phyloP scores from a whole-genome alignment of 2,888 invertebrate species.

The Machimus atricapillus region DNA sequence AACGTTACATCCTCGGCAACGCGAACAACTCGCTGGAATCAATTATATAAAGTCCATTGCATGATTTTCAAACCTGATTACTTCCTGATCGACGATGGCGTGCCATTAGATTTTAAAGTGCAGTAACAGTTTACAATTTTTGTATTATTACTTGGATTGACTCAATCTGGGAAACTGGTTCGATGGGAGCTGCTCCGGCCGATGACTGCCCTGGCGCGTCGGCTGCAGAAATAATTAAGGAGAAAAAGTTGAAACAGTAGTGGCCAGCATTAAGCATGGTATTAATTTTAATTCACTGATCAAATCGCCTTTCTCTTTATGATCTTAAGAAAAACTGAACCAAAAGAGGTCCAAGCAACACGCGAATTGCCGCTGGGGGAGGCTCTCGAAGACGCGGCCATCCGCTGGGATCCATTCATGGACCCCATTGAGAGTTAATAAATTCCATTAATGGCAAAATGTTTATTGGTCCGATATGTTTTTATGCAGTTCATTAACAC shows the following conservation, averaged over 20 bases:
- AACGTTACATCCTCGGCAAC: not conserved
- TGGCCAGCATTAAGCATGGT: not conserved
- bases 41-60: conserved; percentile 16
- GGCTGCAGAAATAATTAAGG: not conserved
- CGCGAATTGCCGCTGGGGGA: not conserved
- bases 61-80: conserved; percentile 29
- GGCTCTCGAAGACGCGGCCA: not conserved
- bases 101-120: conserved; percentile 5
- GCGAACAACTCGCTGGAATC: not conserved
- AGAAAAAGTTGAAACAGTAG: conserved; percentile 12
- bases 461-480: not conserved
- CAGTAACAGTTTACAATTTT: not conserved
- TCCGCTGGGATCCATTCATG: not conserved
- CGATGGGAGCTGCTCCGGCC: not conserved
- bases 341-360: not conserved
- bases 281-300: conserved; percentile 6
- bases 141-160: not conserved
- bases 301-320: conserved; percentile 20
- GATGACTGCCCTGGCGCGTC: not conserved
- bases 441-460: not conserved
- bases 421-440: not conserved
- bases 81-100: conserved; percentile 23
- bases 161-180: not conserved
- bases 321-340: not conserved
- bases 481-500: not conserved